Percentiles rank a stretch among this genome's conserved stretches.
These are phyloP conservation scores for Poeciliopsis presidionis DNA, from an alignment of 2,797 vertebrate genomes.

Conservation along the genomic window DNA sequence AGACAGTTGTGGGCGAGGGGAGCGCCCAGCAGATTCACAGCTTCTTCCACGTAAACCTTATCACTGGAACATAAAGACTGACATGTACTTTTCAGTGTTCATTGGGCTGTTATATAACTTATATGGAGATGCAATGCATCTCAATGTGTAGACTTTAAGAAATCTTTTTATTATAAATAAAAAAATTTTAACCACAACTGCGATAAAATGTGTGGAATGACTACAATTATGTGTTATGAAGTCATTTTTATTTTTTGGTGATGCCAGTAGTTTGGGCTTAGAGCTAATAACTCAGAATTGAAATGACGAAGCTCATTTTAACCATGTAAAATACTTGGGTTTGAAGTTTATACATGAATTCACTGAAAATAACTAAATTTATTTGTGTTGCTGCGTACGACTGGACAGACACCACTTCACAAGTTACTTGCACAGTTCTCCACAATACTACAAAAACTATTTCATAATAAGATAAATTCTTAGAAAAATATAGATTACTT, in stretches of 20 bases:
- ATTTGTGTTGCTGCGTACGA: not conserved
- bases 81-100: not conserved
- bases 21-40: slow-evolving; percentile 80
- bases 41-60: slow-evolving; percentile 77
- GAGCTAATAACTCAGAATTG: not conserved
- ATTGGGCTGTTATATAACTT: not conserved
- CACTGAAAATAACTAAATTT: not conserved
- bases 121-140: not conserved
- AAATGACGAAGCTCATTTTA: not conserved
- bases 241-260: not conserved
- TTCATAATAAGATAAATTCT: too few relatives aligned
- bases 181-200: not conserved
- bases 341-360: not conserved
- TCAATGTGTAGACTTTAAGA: not conserved
- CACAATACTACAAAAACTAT: too few relatives aligned
- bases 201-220: not conserved
- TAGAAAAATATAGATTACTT: too few relatives aligned
- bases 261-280: not conserved
- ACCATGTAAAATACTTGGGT: not conserved
- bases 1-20: slow-evolving; percentile 79
- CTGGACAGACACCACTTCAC: too few relatives aligned
- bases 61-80: slow-evolving; percentile 15
- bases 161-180: not conserved
- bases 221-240: not conserved
- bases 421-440: not conserved